These are phyloP conservation scores for Pachyseris speciosa DNA, from an alignment of 64 coral and sea anemone genomes.

Conservation along the genomic window DNA sequence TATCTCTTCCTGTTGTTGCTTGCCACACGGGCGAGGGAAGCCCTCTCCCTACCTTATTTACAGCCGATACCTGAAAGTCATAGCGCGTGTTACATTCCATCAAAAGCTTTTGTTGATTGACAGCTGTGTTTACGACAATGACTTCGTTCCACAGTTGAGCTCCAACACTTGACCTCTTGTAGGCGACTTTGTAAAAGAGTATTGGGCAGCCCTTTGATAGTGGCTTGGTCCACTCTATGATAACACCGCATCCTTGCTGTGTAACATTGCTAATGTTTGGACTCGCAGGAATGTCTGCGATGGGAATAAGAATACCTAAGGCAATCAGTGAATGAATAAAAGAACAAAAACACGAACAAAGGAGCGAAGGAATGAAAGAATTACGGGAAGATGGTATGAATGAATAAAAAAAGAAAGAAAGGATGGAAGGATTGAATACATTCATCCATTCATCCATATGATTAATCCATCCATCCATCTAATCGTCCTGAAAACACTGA, in stretches of 20 bases:
- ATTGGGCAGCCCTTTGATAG: background rate
- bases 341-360: no score
- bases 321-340: no score
- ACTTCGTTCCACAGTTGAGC: background rate
- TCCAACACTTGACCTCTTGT: background rate
- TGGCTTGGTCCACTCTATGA: background rate
- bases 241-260: background rate
- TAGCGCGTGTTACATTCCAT: background rate
- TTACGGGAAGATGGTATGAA: no score
- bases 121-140: background rate
- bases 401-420: no score
- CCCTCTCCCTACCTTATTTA: background rate
- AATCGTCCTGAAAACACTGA: no score
- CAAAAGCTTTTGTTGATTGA: background rate
- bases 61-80: background rate
- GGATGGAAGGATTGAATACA: no score
- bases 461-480: no score
- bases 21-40: background rate
- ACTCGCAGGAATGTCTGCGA: background rate
- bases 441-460: no score
- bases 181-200: background rate
- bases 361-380: no score
- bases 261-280: background rate
- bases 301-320: background rate
- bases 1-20: background rate